Base-by-base conservation (phyloP, 2,888 invertebrate species). In the Melipona beecheii region DNA sequence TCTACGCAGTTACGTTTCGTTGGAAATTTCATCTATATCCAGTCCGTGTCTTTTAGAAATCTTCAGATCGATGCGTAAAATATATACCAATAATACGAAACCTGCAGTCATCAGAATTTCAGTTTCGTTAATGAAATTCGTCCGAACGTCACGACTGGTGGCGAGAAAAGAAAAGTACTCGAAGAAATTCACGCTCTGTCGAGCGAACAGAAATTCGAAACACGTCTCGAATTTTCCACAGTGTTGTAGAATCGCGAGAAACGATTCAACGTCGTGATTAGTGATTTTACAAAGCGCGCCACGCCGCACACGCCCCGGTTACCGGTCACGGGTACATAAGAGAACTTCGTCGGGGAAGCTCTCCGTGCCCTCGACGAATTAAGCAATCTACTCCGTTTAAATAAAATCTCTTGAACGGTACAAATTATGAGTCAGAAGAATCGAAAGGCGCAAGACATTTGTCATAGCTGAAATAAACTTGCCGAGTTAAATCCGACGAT, bases 191-290 rank as follows among this genome's bases (percentile, higher is more conserved):
- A 75, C 75, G 78, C 58, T 78, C 43, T 21, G 68, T 24, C 5
- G 68, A 72, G 36, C 77, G 58, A 56, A 27, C 65, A 71, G 75
- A 78, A 78, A 78, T 71, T 82, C 77, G 77, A 75, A 75, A 82
- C 31, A 24, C 52, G 27, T 13, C 54, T 52, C n/a, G 56, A n/a
- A 56, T 76, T 81, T 78, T 64, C 62, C 65, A 58, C 36, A 62
- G 27, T 15, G 54, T 31, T 6, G 52, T 52, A 31, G 17, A 54
- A 80, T 81, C 65, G 70, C 62, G 75, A 79, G 79, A 74, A 83
- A 69, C 36, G 72, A 83, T 83, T 65, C 62, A 58, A 68, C 54
- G 19, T 17, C 15, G 64, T 24, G 72, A 84, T 78, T 50, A 52
- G n/a, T 62, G 62, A 24, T 62, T 73, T 62, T n/a, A 56, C n/a